Evolutionary conservation across 1,140 invertebrate genomes (phyloP).

Genomic region (Antheraea mylitta): DNA sequence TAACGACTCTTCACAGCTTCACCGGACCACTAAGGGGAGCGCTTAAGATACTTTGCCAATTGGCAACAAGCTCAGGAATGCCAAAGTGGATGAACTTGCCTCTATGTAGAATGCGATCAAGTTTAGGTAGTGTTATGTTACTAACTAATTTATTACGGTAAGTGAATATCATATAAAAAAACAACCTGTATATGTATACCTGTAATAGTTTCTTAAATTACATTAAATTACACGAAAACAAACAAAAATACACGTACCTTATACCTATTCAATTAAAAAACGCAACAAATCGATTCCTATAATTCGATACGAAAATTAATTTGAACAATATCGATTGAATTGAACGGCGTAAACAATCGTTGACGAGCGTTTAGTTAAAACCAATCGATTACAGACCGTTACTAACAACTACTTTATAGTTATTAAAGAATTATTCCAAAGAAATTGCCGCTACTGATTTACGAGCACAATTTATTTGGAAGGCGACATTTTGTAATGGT

Average conservation of each 20-base stretch:
- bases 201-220: background rate
- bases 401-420: conserved; percentile 72
- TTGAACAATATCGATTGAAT: conserved; percentile 7
- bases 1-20: too few species aligned
- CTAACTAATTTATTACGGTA: too few species aligned
- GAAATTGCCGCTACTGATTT: conserved; percentile 71
- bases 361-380: conserved; percentile 23
- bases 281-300: conserved; percentile 5
- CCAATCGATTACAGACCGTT: conserved; percentile 21
- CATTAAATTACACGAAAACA: background rate
- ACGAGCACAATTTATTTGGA: conserved; percentile 57
- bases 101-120: too few species aligned
- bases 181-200: too few species aligned
- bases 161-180: too few species aligned
- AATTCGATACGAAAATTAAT: conserved; percentile 50
- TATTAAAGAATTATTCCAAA: conserved; percentile 64
- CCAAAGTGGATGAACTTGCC: too few species aligned
- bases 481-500: conserved; percentile 57
- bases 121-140: too few species aligned
- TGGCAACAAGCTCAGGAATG: too few species aligned
- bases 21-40: too few species aligned
- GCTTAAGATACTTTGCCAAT: too few species aligned
- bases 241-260: background rate
- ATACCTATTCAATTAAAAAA: background rate
- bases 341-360: conserved; percentile 57